phyloP scores from a whole-genome alignment of 2,888 invertebrate genomes.

The Chymomyza procnemis region DNA sequence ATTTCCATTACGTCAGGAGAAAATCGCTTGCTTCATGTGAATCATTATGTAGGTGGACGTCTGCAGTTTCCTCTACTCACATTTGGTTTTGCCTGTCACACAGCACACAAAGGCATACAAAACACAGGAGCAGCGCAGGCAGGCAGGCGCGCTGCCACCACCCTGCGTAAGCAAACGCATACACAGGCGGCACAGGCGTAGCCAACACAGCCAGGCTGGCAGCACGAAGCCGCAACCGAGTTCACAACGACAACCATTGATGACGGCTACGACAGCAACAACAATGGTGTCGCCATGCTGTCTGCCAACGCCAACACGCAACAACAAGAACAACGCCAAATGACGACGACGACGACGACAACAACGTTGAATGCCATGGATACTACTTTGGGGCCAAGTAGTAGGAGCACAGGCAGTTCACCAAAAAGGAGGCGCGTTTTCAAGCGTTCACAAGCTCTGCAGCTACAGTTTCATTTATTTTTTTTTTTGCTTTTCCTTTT shows the following conservation, averaged over 20 bases:
- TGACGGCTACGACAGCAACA: constrained; percentile 28
- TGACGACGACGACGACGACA: constrained; percentile 31
- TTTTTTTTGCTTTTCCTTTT: no score
- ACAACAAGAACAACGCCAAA: constrained; percentile 48
- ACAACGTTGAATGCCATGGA: constrained; percentile 37
- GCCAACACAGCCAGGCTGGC: constrained; percentile 16
- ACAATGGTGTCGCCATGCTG: constrained; percentile 59
- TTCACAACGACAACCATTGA: constrained; percentile 23
- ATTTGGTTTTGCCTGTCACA: constrained; percentile 27
- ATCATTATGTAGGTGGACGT: constrained; percentile 22
- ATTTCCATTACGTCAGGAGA: constrained; percentile 39
- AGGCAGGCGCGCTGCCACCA: not conserved
- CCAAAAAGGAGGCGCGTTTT: constrained; percentile 7
- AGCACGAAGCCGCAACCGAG: not conserved
- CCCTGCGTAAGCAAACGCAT: not conserved
- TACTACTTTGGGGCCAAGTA: constrained; percentile 18
- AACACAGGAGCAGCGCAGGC: constrained; percentile 41
- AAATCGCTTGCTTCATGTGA: constrained; percentile 12
- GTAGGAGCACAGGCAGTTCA: constrained; percentile 47
- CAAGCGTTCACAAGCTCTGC: constrained; percentile 21
- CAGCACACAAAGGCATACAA: constrained; percentile 35
- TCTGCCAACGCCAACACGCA: constrained; percentile 72
- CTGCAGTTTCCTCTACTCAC: constrained; percentile 4
- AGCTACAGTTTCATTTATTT: no score
- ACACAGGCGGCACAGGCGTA: constrained; percentile 3